phyloP scores from a whole-genome alignment of 2,888 invertebrate genomes.

The Erebia palarica region DNA sequence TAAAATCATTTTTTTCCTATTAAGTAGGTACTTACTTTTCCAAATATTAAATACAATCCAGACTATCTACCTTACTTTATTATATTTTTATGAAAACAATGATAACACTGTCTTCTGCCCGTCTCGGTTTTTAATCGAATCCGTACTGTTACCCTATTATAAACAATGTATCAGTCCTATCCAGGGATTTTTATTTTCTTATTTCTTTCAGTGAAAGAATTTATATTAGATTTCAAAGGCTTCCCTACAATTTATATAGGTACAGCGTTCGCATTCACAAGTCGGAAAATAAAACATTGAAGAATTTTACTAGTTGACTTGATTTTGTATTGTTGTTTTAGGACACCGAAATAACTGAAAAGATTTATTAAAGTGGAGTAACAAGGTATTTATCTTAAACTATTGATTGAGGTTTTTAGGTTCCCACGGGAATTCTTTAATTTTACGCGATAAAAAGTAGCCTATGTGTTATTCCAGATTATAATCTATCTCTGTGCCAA shows the following conservation, averaged over 20 bases:
- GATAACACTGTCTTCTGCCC: slow-evolving; percentile 9
- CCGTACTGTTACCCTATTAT: slow-evolving; percentile 8
- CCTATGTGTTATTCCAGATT: too few relatives aligned
- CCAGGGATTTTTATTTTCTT: slow-evolving; percentile 5
- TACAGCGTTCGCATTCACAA: background rate
- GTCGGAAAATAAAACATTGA: background rate
- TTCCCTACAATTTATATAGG: background rate
- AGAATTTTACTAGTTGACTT: background rate
- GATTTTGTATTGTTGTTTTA: background rate
- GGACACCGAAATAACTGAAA: background rate
- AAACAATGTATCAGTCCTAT: slow-evolving; percentile 10
- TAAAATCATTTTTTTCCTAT: too few relatives aligned
- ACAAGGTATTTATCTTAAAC: too few relatives aligned
- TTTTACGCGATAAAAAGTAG: too few relatives aligned
- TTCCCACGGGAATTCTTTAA: too few relatives aligned
- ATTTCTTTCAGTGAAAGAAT: background rate
- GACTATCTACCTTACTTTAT: too few relatives aligned
- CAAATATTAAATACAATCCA: too few relatives aligned
- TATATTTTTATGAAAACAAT: slow-evolving; percentile 18
- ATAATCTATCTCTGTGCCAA: too few relatives aligned
- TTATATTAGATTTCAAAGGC: slow-evolving; percentile 10
- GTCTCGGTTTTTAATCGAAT: slow-evolving; percentile 13
- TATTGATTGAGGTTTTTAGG: too few relatives aligned
- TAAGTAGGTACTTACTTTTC: too few relatives aligned
- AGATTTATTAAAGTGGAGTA: too few relatives aligned